A percentile compares a stretch with the other conserved stretches of the same genome.
phyloP scores from a whole-genome alignment of 2,888 invertebrate genomes.

The Philereme transversata region DNA sequence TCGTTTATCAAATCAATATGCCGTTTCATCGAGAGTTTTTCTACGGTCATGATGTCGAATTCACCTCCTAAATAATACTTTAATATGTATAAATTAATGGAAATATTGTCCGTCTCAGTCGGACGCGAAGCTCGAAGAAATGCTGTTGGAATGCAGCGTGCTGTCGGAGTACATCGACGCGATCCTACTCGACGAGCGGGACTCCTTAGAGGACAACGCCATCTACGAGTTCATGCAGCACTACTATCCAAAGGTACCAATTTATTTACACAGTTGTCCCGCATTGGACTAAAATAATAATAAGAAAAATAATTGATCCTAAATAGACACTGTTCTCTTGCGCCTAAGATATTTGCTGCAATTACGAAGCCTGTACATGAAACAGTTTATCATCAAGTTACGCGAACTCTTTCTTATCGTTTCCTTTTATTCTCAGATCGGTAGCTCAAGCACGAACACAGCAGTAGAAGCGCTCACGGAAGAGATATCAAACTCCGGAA shows the following conservation, averaged over 20 bases:
- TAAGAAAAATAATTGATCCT: too few species aligned
- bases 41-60: too few species aligned
- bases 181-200: slow-evolving; percentile 93
- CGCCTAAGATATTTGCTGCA: too few species aligned
- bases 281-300: too few species aligned
- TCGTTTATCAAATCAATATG: too few species aligned
- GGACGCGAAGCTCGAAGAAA: slow-evolving; percentile 91
- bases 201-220: slow-evolving; percentile 91
- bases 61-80: too few species aligned
- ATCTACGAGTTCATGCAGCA: slow-evolving; percentile 95
- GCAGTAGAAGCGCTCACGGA: slow-evolving; percentile 60
- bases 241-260: slow-evolving; percentile 92
- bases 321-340: too few species aligned
- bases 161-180: slow-evolving; percentile 96
- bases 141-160: slow-evolving; percentile 91
- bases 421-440: slow-evolving; percentile 35
- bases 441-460: slow-evolving; percentile 47
- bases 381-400: too few species aligned
- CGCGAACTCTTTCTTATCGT: slow-evolving; percentile 7
- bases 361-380: too few species aligned
- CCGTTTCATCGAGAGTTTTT: too few species aligned
- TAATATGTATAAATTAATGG: too few species aligned
- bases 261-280: too few species aligned
- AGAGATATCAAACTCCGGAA: slow-evolving; percentile 49
- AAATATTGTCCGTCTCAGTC: slow-evolving; percentile 76